Evolutionary conservation across 2,797 vertebrate species (phyloP), one percentile per base, ranked within the genome.

Genomic region (Danio aesculapii): DNA sequence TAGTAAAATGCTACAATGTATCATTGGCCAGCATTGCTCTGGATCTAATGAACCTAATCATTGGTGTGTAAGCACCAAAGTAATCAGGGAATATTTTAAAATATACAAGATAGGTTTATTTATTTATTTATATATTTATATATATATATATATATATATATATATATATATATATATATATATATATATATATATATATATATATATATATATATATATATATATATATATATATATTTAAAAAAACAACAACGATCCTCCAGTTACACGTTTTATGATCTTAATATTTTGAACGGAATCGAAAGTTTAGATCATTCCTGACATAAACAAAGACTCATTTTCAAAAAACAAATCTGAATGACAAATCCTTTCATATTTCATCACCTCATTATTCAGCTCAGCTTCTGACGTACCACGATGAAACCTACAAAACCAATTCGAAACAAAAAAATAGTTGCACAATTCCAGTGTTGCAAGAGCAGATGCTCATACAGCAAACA

Each of bases 381-480:
- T 61, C 16, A 69, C 46, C 47, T 41, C n/a, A 11, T 5, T 5
- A 13, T 21, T 64, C 10, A 8, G 59, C 16, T 9, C 1, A 5
- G 43, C 49, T 58, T 59, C 43, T 68, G 66, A 49, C 46, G 30
- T 70, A 21, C 30, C 62, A 69, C 59, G 55, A 78, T 3, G 44
- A 78, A 69, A 69, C 14, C 43, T 50, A 69, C 5, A 58, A 67
- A 0, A 6, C 0, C 6, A 55, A 71, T 11, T 19, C 30, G 12
- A 11, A 68, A 76, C 6, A 58, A 44, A 59, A 1, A 69, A n/a
- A 8, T 3, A 14, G 4, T n/a, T 4, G n/a, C 10, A 71, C 47
- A 52, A 21, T 79, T 70, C 67, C 67, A 71, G 77, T 62, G 44
- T 79, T 71, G 67, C 77, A 79, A 62, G 57, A 70, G 12, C 8